Evolutionary conservation across 2,888 invertebrate genomes (phyloP).

Genomic region (Allacma fusca): DNA sequence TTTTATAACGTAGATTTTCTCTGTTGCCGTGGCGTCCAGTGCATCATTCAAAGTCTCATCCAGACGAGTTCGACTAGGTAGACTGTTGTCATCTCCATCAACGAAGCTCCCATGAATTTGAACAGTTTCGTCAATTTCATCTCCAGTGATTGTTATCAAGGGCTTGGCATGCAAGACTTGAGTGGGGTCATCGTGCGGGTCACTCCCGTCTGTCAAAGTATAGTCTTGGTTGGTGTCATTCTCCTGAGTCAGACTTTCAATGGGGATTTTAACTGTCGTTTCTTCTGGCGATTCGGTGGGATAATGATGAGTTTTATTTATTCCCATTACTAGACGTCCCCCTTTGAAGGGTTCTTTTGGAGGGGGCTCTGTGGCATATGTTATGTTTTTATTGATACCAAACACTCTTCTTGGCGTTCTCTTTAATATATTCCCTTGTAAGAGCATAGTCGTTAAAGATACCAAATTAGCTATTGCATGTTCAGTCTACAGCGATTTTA

Average conservation of each 20-base stretch:
- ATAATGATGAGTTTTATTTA: too few relatives aligned
- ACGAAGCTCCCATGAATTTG: slow-evolving; percentile 13
- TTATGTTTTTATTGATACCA: too few relatives aligned
- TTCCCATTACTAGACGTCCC: too few relatives aligned
- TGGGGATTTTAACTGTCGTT: neutral
- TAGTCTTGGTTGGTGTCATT: too few relatives aligned
- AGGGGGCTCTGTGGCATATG: too few relatives aligned
- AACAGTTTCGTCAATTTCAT: slow-evolving; percentile 3
- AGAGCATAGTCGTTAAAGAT: too few relatives aligned
- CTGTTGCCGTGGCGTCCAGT: neutral
- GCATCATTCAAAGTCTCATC: neutral
- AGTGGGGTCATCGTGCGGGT: neutral
- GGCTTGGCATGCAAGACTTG: neutral
- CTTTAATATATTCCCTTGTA: too few relatives aligned
- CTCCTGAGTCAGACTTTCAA: too few relatives aligned
- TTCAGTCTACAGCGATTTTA: too few relatives aligned
- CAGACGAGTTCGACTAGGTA: neutral
- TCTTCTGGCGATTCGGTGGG: neutral
- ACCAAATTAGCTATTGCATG: too few relatives aligned
- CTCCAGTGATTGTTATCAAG: neutral
- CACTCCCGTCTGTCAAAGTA: neutral
- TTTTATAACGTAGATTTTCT: slow-evolving; percentile 10
- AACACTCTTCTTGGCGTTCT: too few relatives aligned
- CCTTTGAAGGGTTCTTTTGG: too few relatives aligned
- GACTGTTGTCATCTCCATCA: slow-evolving; percentile 2